Evolutionary conservation across 2,113 vertebrate genomes (phyloP).

Genomic region (crab-eating macaque (Macaca fascicularis)): T2T-MFA8v1.1 NC_088394.1:10473001-10473500

Average conservation of each 20-base stretch:
- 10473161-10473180: background rate
- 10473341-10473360: background rate
- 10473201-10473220: background rate
- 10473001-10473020: no score
- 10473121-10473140: background rate
- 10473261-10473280: no score
- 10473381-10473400: no score
- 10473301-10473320: background rate
- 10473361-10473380: background rate
- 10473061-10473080: no score
- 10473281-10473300: no score
- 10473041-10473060: no score
- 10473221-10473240: no score
- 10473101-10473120: background rate
- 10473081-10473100: background rate
- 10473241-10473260: no score
- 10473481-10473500: background rate
- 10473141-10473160: background rate
- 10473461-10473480: background rate
- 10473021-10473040: no score
- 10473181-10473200: fast-evolving
- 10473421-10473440: background rate
- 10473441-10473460: background rate
- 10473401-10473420: no score
- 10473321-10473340: background rate